These are phyloP conservation scores for Apodemia hepburni DNA, from an alignment of 2,888 invertebrate species.

Conservation along the genomic window DNA sequence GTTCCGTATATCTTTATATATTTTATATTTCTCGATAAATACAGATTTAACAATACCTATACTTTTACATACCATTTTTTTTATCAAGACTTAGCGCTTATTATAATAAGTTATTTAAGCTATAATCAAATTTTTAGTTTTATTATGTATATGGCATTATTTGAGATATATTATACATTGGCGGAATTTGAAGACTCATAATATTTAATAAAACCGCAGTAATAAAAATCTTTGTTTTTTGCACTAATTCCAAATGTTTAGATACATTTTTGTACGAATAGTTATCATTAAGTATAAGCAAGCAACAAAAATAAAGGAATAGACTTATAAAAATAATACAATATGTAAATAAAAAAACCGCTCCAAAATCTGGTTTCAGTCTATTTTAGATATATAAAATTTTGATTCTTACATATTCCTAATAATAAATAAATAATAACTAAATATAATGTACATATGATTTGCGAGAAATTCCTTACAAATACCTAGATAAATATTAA, in stretches of 20 bases:
- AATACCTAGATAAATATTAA: constrained; percentile 37
- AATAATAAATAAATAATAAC: constrained; percentile 10
- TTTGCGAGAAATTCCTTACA: constrained; percentile 46
- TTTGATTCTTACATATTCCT: constrained; percentile 40
- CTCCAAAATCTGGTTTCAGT: constrained; percentile 28
- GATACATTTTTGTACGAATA: background rate
- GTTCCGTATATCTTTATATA: too few species aligned
- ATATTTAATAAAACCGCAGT: background rate
- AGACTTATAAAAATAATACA: background rate
- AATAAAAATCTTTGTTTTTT: background rate
- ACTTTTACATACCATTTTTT: too few species aligned
- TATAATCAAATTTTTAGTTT: background rate
- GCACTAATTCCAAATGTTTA: background rate
- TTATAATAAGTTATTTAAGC: background rate
- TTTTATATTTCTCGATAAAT: too few species aligned
- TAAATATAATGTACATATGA: background rate
- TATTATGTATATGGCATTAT: background rate
- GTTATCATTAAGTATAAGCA: background rate
- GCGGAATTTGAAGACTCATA: background rate
- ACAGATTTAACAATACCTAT: too few species aligned
- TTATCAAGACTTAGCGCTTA: too few species aligned
- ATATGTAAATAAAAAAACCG: constrained; percentile 21
- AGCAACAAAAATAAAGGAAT: background rate
- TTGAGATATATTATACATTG: background rate
- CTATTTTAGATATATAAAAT: constrained; percentile 32